Evolutionary conservation across 2,113 vertebrate genomes (phyloP).

Genomic region (Limanda limanda): DNA sequence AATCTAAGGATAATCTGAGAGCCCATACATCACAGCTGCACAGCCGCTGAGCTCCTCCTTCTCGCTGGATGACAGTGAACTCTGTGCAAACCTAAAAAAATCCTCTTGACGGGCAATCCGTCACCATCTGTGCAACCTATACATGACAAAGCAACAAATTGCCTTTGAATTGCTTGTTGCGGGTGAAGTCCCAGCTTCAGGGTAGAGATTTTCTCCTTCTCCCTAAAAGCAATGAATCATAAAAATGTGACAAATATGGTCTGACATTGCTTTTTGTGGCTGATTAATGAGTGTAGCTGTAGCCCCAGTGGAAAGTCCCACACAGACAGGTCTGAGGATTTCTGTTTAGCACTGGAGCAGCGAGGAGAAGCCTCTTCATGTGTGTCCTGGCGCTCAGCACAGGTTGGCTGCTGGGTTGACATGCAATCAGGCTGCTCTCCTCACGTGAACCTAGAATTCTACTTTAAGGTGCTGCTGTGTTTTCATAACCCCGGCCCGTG

Average conservation of each 20-base stretch:
- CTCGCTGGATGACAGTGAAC: constrained; percentile 37
- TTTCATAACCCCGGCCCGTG: not conserved
- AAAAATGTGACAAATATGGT: constrained; percentile 79
- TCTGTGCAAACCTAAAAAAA: constrained; percentile 63
- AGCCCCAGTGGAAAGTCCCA: constrained; percentile 82
- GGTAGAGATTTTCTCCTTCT: constrained; percentile 64
- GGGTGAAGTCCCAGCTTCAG: constrained; percentile 80
- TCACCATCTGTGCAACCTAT: constrained; percentile 67
- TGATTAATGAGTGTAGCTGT: constrained; percentile 82
- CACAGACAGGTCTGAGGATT: constrained; percentile 71
- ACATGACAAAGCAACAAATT: constrained; percentile 82
- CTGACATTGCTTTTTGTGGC: constrained; percentile 77
- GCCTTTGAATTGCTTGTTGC: constrained; percentile 76
- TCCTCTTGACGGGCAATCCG: constrained; percentile 62
- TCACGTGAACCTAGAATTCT: constrained; percentile 59
- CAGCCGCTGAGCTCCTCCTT: constrained; percentile 38
- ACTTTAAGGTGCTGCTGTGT: constrained; percentile 32
- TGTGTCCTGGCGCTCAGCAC: constrained; percentile 64
- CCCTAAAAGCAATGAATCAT: constrained; percentile 75
- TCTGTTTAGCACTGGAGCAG: constrained; percentile 66
- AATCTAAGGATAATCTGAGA: constrained; percentile 49
- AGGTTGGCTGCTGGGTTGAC: constrained; percentile 33
- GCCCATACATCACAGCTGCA: constrained; percentile 49
- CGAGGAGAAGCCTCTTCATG: constrained; percentile 71
- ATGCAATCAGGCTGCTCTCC: constrained; percentile 55